These are phyloP conservation scores for Myotis brandtii DNA, from an alignment of 2,113 vertebrate genomes.

Conservation along the genomic window DNA sequence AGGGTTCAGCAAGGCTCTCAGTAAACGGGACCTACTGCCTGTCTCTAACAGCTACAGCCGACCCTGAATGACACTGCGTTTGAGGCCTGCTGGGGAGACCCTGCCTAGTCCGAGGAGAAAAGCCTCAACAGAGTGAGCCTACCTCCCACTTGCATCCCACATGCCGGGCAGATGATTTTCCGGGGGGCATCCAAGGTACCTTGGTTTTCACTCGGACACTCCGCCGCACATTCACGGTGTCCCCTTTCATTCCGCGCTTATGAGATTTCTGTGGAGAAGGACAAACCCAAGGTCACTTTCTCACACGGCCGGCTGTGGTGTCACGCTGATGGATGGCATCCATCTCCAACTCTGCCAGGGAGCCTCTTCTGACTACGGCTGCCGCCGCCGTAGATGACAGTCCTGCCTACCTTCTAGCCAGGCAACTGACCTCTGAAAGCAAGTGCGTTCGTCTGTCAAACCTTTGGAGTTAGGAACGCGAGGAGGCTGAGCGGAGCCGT, in stretches of 20 bases:
- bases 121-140: constrained; percentile 64
- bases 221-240: constrained; percentile 84
- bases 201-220: constrained; percentile 90
- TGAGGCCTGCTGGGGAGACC: constrained; percentile 45
- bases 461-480: background rate
- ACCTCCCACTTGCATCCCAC: constrained; percentile 94
- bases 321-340: background rate
- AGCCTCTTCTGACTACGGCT: background rate
- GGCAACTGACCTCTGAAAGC: background rate
- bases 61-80: background rate
- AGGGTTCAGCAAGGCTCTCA: background rate
- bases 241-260: constrained; percentile 86
- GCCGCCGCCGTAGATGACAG: background rate
- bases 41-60: background rate
- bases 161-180: constrained; percentile 88
- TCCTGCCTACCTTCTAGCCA: constrained; percentile 60
- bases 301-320: background rate
- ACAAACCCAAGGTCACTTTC: constrained; percentile 68
- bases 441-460: background rate
- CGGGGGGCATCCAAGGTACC: constrained; percentile 93
- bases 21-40: background rate
- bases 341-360: constrained; percentile 17
- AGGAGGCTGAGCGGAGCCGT: background rate
- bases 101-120: constrained; percentile 63
- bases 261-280: constrained; percentile 82